Percentiles rank a stretch among this genome's conserved stretches.
Conservation (phyloP, 1,140 invertebrate species). For the Hypsibius dujardini region DNA sequence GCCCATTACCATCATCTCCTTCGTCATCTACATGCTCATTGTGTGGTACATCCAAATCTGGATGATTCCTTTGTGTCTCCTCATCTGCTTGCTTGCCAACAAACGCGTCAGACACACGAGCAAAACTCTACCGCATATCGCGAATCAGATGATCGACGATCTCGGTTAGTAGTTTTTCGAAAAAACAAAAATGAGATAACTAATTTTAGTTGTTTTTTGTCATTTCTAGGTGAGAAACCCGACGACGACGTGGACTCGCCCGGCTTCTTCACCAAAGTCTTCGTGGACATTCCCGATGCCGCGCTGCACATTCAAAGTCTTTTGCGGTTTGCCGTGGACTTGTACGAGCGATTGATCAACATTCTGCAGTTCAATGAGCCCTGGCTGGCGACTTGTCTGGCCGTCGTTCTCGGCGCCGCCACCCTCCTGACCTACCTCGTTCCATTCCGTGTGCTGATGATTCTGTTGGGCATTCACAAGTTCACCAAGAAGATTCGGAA, state of each 20-base stretch:
- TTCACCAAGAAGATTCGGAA: conserved; percentile 1
- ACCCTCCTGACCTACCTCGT: neutral
- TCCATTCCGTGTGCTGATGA: neutral
- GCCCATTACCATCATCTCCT: neutral
- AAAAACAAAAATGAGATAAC: no score
- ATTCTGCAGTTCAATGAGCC: neutral
- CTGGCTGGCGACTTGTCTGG: neutral
- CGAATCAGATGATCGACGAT: neutral
- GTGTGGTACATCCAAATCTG: neutral
- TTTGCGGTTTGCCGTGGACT: conserved; percentile 4
- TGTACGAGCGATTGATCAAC: neutral
- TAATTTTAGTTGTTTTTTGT: no score
- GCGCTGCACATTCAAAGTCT: neutral
- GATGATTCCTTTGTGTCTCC: neutral
- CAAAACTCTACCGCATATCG: neutral
- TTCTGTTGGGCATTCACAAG: neutral
- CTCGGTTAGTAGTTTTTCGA: no score
- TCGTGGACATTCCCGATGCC: neutral
- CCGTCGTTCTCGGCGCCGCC: neutral
- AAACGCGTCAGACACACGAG: neutral
- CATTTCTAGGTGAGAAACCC: neutral
- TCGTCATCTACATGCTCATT: neutral
- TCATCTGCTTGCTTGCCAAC: neutral
- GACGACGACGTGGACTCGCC: neutral
- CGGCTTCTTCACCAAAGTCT: neutral